These are phyloP conservation scores for Enteromius anoplus DNA, from an alignment of 2,797 vertebrate species.

Conservation along the genomic window DNA sequence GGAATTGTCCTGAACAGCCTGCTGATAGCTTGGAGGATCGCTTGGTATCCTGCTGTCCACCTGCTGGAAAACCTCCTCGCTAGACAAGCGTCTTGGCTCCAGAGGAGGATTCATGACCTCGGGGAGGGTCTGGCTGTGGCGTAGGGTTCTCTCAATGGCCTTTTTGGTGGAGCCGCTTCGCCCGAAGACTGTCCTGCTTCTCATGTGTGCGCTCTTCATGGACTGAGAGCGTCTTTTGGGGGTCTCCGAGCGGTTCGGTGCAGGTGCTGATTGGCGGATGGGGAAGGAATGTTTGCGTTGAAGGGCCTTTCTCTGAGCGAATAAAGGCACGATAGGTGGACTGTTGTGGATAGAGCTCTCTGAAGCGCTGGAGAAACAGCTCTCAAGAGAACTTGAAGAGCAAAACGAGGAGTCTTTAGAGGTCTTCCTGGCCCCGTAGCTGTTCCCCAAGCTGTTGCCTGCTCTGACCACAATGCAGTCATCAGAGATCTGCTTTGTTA, in stretches of 20 bases:
- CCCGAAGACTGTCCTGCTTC: conserved; percentile 68
- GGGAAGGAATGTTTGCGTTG: conserved; percentile 65
- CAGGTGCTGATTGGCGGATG: conserved; percentile 66
- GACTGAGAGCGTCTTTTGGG: conserved; percentile 81
- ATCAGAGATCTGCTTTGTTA: conserved; percentile 68
- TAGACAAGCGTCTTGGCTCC: conserved; percentile 65
- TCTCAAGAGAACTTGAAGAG: conserved; percentile 76
- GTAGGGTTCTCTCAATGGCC: conserved; percentile 62
- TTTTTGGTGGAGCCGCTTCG: conserved; percentile 51
- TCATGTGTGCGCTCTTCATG: conserved; percentile 64
- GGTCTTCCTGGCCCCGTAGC: background rate
- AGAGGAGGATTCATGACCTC: conserved; percentile 57
- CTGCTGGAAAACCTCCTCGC: conserved; percentile 75
- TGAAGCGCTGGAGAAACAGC: conserved; percentile 66
- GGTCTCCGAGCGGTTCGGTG: conserved; percentile 59
- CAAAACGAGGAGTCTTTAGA: conserved; percentile 52
- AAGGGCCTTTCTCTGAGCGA: conserved; percentile 65
- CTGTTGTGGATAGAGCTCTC: conserved; percentile 75
- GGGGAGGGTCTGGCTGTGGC: conserved; percentile 58
- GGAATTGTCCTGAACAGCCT: conserved; percentile 71
- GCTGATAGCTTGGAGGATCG: conserved; percentile 79
- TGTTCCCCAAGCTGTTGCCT: conserved; percentile 30
- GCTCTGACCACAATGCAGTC: conserved; percentile 61
- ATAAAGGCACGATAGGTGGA: conserved; percentile 71
- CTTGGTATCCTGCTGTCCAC: conserved; percentile 74